Conservation (phyloP, 1,140 invertebrate genomes). For the Megathymus violae region DNA sequence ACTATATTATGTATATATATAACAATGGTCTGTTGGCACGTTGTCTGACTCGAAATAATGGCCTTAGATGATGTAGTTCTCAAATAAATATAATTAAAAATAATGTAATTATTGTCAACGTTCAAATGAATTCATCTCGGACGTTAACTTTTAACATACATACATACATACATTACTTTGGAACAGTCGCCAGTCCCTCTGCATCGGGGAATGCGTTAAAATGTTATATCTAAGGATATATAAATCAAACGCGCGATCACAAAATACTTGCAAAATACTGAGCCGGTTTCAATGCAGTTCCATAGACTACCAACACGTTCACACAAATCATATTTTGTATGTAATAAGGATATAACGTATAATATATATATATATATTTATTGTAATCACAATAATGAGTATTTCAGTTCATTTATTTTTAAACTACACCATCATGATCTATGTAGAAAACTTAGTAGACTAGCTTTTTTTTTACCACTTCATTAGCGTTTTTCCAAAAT, state of each 20-base stretch:
- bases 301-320: neutral
- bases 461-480: conserved; percentile 48
- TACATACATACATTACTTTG: too few species aligned
- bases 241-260: conserved; percentile 67
- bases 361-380: neutral
- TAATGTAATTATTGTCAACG: conserved; percentile 14
- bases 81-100: conserved; percentile 5
- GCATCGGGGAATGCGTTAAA: conserved; percentile 56
- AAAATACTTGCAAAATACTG: conserved; percentile 22
- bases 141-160: too few species aligned
- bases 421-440: conserved; percentile 23
- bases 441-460: conserved; percentile 38
- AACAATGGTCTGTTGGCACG: conserved; percentile 78
- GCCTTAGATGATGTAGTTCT: conserved; percentile 46
- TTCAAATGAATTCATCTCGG: neutral
- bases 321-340: neutral
- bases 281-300: conserved; percentile 18
- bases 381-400: neutral
- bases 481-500: conserved; percentile 36
- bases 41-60: conserved; percentile 59
- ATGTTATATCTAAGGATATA: conserved; percentile 71
- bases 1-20: conserved; percentile 68
- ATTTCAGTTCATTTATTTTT: conserved; percentile 6
- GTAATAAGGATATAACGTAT: neutral
- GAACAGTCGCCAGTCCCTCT: neutral